Base-by-base conservation (phyloP, 1,140 invertebrate genomes). In the Meloidogyne floridensis region DNA sequence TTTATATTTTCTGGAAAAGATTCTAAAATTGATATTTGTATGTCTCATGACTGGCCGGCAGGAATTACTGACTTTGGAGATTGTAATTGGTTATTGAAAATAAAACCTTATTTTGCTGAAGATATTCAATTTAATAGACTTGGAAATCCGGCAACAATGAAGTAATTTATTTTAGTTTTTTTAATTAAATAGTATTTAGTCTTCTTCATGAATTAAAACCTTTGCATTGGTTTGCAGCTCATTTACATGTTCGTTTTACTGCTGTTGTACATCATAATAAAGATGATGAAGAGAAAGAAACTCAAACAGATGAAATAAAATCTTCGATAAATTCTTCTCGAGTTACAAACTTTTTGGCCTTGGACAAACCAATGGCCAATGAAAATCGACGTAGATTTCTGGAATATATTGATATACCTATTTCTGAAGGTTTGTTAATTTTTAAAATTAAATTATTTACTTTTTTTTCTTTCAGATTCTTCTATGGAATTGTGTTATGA, bases 21-120 rank as follows among this genome's bases (percentile, higher is more conserved):
- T 43, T 80, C 93, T 18, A 53, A 93, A 59, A 90, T 98, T 51
- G 94, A 98, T 91, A 94, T 98, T 65, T 94, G 96, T 90, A 88
- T 99, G 79, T 96, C 95, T 15, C 97, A 99, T 91, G 97, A 99
- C 90, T 99, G 97, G 97, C 97, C 97, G 7, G 91, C 92, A 80
- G 94, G 94, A 2, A 93, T 98, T 82, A 94, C 94, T 82, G 92
- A 95, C 81, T 94, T 94, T 92, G 97, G 97, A 11, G 93, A 98
- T 92, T 92, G 93, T 75, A 90, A 94, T 7, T 88, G 92, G 81
- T 92, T 99, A 10, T 90, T 98, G 4, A 93, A 92, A 84, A 92
- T 91, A n/a, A 99, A 99, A 92, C 93, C 94, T 80, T 95, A 93
- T 91, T 95, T 96, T 87, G 93, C 93, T 84, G 92, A 93, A 69